phyloP scores from a whole-genome alignment of 2,113 vertebrate species.

The Cyprinus carpio region DNA sequence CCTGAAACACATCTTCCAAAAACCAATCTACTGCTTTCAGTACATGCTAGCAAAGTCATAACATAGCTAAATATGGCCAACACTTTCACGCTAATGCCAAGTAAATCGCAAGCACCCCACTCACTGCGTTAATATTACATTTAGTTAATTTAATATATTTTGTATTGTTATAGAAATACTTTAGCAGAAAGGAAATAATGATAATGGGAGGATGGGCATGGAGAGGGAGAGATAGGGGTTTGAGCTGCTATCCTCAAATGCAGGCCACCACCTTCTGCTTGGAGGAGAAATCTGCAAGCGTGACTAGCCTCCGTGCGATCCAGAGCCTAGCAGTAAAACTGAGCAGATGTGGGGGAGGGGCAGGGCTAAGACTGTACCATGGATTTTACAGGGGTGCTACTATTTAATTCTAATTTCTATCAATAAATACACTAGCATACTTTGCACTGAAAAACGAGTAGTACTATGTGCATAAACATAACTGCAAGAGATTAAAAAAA shows the following conservation, averaged over 20 bases:
- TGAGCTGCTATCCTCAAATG: conserved; percentile 12
- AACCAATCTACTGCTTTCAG: conserved; percentile 10
- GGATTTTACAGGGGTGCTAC: conserved; percentile 10
- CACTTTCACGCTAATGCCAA: not conserved
- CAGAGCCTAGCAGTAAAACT: not conserved
- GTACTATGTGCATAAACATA: not conserved
- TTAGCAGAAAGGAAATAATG: not conserved
- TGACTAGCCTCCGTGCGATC: not conserved
- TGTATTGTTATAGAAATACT: not conserved
- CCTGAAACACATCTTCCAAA: not conserved
- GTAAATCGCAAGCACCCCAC: not conserved
- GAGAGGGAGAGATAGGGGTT: conserved; percentile 12
- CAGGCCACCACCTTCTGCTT: conserved; percentile 36
- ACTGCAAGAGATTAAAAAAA: not conserved
- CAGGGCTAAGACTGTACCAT: conserved; percentile 2
- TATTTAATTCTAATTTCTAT: not conserved
- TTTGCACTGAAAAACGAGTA: not conserved
- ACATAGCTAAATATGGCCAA: not conserved
- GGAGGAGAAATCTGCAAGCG: conserved; percentile 20
- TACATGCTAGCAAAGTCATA: not conserved
- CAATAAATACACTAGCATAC: not conserved
- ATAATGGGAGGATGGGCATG: not conserved
- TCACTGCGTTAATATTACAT: not conserved
- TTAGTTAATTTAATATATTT: not conserved
- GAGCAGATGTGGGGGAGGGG: conserved; percentile 13